Base-by-base conservation (phyloP, 2,113 vertebrate species). In the Formicarius rufipectus region DNA sequence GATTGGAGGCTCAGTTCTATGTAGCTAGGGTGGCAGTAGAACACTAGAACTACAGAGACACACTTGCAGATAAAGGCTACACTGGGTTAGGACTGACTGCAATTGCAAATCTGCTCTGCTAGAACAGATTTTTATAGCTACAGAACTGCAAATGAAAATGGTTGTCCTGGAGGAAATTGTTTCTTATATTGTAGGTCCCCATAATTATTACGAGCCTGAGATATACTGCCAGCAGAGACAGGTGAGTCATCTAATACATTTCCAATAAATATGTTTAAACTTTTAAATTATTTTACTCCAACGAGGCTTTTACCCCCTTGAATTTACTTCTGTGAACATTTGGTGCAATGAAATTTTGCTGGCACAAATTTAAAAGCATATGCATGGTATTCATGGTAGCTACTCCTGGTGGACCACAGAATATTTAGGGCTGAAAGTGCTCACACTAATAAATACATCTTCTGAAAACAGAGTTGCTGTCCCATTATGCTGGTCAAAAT, bases 281-380 rank as follows among this genome's bases (percentile, higher is more conserved):
- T 81, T 77, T 30, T 58, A 53, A 63, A 39, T 53, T 40, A 50
- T 72, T 95, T 87, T 93, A 72, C 23, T 64, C 44, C 21, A 50
- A 2, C 23, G 23, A 28, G 49, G n/a, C 20, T 62, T 89, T 89
- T 21, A 63, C 14, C 28, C 42, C 37, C 58, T 77, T 87, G 69
- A 71, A 49, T 91, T 95, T 75, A 84, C 69, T 72, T 79, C 44
- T 53, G 30, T 78, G 84, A 92, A 73, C 71, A 94, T 79, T 66
- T 97, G 93, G 71, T 92, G 53, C 30, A 74, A 76, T 37, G 16
- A 91, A 80, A 79, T 93, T 84, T 73, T 82, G 58, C 53, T 93
- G 77, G 84, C 74, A 68, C 31, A 78, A 79, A 7, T 53, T 64
- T 84, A 84, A 91, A 95, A 91, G 16, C 53, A 58, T 72, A 69